Evolutionary conservation across 2,888 invertebrate genomes (phyloP).

Genomic region (Cryptus armator): DNA sequence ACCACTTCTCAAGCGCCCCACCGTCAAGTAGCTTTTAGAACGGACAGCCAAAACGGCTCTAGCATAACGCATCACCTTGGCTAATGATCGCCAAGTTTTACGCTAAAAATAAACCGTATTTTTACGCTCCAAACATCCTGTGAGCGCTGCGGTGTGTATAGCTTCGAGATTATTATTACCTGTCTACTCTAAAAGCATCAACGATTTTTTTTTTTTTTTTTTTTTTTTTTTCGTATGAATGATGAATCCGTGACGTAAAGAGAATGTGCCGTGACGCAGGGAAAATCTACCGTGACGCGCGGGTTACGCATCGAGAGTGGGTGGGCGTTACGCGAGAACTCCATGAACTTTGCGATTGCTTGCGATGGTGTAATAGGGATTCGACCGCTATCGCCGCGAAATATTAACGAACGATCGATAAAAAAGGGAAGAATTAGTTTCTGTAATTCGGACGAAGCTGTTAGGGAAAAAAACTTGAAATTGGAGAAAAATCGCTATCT

Average conservation of each 20-base stretch:
- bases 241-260: conserved; percentile 12
- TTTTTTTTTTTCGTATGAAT: neutral
- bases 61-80: conserved; percentile 27
- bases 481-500: too few species aligned
- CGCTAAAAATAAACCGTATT: conserved; percentile 63
- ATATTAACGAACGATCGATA: too few species aligned
- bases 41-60: conserved; percentile 17
- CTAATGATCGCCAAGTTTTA: conserved; percentile 59
- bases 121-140: conserved; percentile 53
- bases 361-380: neutral
- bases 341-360: neutral
- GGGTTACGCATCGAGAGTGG: neutral
- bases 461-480: too few species aligned
- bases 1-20: neutral
- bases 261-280: neutral
- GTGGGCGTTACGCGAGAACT: neutral
- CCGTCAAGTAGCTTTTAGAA: conserved; percentile 32
- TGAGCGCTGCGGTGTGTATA: neutral
- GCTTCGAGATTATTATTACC: neutral
- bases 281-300: neutral
- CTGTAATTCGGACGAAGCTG: too few species aligned
- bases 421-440: too few species aligned
- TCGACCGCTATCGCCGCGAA: neutral
- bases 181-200: neutral
- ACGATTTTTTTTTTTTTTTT: too few species aligned